phyloP scores from a whole-genome alignment of 2,113 vertebrate species.

The Tonatia bakeri region DNA sequence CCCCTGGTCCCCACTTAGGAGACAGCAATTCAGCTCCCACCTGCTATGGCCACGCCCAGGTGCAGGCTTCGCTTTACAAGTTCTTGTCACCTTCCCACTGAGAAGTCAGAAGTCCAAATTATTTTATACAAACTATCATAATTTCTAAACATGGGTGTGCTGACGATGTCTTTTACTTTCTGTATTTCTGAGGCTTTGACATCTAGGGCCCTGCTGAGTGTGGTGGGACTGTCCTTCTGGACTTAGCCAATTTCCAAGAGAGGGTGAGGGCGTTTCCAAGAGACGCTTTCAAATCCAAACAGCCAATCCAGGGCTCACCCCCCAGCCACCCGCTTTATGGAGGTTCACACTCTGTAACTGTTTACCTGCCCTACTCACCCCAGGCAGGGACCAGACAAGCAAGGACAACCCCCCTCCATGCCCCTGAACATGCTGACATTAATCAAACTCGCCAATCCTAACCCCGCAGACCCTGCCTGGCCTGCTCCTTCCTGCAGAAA shows the following conservation, averaged over 20 bases:
- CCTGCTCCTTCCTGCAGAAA: not conserved
- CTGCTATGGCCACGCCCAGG: not conserved
- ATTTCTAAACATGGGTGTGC: not conserved
- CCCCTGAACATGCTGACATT: not conserved
- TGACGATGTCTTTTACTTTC: not conserved
- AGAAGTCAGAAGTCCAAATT: not conserved
- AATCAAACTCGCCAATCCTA: not conserved
- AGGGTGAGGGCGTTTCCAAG: too few relatives aligned
- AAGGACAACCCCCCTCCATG: not conserved
- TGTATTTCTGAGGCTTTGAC: not conserved
- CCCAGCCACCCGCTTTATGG: too few relatives aligned
- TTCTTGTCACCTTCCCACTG: too few relatives aligned
- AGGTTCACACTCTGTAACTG: too few relatives aligned
- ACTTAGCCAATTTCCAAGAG: not conserved
- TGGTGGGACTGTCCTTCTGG: not conserved
- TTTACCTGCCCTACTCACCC: too few relatives aligned
- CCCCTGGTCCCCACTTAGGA: not conserved
- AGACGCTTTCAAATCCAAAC: not conserved
- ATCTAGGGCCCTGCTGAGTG: too few relatives aligned
- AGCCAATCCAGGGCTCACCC: too few relatives aligned
- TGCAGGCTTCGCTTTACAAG: not conserved
- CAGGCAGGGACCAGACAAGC: not conserved
- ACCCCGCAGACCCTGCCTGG: too few relatives aligned
- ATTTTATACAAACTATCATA: not conserved
- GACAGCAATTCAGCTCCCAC: not conserved